These are phyloP conservation scores for Rhinichthys klamathensis DNA, from an alignment of 2,113 vertebrate species.

Conservation along the genomic window DNA sequence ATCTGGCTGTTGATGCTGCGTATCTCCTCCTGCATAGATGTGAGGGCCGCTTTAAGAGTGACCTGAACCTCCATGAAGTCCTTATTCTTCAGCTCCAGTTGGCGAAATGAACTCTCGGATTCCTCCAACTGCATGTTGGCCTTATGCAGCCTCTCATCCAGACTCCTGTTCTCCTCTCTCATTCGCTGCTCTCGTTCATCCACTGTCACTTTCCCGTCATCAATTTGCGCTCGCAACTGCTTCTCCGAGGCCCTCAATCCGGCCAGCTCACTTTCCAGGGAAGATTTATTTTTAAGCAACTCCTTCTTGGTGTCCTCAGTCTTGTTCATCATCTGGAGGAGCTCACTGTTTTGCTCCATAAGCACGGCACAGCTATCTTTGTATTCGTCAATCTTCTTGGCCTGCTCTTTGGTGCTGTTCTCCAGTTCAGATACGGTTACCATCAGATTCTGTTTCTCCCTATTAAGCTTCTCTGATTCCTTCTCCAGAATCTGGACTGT, in stretches of 20 bases:
- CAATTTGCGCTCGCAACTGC: slow-evolving; percentile 77
- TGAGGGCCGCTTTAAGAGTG: slow-evolving; percentile 70
- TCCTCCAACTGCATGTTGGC: slow-evolving; percentile 71
- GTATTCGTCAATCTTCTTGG: slow-evolving; percentile 58
- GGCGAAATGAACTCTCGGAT: slow-evolving; percentile 72
- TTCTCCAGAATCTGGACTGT: slow-evolving; percentile 75
- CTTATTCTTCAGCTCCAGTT: slow-evolving; percentile 78
- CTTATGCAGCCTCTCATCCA: slow-evolving; percentile 84
- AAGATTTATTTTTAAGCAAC: slow-evolving; percentile 65
- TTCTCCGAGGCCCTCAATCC: slow-evolving; percentile 81
- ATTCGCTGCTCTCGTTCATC: slow-evolving; percentile 79
- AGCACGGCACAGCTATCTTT: slow-evolving; percentile 65
- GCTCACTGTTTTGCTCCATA: slow-evolving; percentile 68
- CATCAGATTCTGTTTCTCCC: slow-evolving; percentile 75
- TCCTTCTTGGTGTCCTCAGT: slow-evolving; percentile 72
- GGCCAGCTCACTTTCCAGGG: slow-evolving; percentile 74
- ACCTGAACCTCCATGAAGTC: slow-evolving; percentile 80
- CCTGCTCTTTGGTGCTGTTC: slow-evolving; percentile 68
- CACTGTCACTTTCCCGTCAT: slow-evolving; percentile 72
- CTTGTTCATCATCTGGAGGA: slow-evolving; percentile 67
- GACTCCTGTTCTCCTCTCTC: slow-evolving; percentile 73
- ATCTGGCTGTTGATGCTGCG: slow-evolving; percentile 75
- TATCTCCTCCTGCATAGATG: slow-evolving; percentile 78
- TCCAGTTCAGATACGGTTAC: slow-evolving; percentile 72
- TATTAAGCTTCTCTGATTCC: slow-evolving; percentile 72